Conservation (phyloP, 2,888 invertebrate species). For the Ceraclea dissimilis region DNA sequence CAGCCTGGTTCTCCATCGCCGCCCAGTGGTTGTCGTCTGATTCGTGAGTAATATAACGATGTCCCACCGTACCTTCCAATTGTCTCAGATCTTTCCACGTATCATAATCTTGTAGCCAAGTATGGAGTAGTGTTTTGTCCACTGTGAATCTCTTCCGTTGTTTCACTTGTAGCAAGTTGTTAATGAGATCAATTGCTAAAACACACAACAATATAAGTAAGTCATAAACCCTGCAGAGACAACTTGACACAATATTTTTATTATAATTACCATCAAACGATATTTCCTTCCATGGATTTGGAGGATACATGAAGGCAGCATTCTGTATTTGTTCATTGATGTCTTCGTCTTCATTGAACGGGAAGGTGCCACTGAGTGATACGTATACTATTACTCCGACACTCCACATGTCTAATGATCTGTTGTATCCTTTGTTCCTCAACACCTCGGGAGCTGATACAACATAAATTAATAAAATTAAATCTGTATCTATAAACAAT, state of each 20-base stretch:
- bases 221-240: too few species aligned
- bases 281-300: slow-evolving; percentile 95
- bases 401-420: slow-evolving; percentile 99
- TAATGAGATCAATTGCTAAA: slow-evolving; percentile 95
- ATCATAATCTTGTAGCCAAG: slow-evolving; percentile 94
- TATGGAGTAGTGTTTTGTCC: slow-evolving; percentile 90
- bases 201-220: background rate
- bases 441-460: slow-evolving; percentile 93
- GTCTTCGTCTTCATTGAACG: slow-evolving; percentile 99
- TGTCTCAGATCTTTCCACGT: slow-evolving; percentile 92
- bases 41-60: slow-evolving; percentile 77
- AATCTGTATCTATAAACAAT: background rate
- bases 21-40: slow-evolving; percentile 90
- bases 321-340: slow-evolving; percentile 99
- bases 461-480: too few species aligned
- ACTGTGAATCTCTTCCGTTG: slow-evolving; percentile 92
- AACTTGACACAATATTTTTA: too few species aligned
- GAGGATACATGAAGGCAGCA: slow-evolving; percentile 99
- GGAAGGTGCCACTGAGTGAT: slow-evolving; percentile 96
- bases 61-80: slow-evolving; percentile 55
- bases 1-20: slow-evolving; percentile 35
- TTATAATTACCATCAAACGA: slow-evolving; percentile 70
- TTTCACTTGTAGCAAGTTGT: slow-evolving; percentile 94
- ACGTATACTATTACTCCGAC: slow-evolving; percentile 99
- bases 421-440: slow-evolving; percentile 97